Evolutionary conservation across 1,140 invertebrate genomes (phyloP).

Genomic region (Lepidurus couesii): DNA sequence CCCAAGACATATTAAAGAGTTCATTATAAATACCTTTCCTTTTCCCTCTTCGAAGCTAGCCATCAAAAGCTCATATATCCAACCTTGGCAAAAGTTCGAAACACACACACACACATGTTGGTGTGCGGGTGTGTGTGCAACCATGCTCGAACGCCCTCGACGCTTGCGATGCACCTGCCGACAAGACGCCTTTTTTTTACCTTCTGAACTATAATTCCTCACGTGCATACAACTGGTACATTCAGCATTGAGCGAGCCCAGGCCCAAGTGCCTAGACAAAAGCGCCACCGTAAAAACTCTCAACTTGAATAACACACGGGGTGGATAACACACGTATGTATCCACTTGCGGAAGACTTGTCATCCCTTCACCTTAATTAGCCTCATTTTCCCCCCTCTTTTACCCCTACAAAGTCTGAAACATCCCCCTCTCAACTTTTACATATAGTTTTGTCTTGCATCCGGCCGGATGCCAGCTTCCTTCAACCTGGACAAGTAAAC

Average conservation of each 20-base stretch:
- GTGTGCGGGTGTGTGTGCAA: not conserved
- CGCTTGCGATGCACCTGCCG: slow-evolving; percentile 20
- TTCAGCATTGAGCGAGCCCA: not conserved
- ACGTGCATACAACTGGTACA: not conserved
- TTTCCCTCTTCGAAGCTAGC: not conserved
- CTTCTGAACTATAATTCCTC: not conserved
- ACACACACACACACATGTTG: not conserved
- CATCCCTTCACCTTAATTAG: slow-evolving; percentile 14
- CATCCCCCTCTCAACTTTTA: slow-evolving; percentile 8
- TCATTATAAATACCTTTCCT: slow-evolving; percentile 12
- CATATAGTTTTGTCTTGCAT: slow-evolving; percentile 18
- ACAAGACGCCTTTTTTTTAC: not conserved
- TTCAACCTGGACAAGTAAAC: not conserved
- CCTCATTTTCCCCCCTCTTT: not conserved
- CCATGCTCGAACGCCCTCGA: slow-evolving; percentile 12
- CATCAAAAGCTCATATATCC: not conserved
- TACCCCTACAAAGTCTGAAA: not conserved
- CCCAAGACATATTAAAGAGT: slow-evolving; percentile 7
- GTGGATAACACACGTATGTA: not conserved
- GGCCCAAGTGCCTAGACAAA: not conserved
- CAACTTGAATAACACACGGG: not conserved
- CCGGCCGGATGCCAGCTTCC: slow-evolving; percentile 16
- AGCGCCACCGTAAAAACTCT: not conserved
- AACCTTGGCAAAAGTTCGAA: not conserved
- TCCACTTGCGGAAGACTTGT: slow-evolving; percentile 9